A percentile compares a stretch with the other conserved stretches of the same genome.
phyloP scores from a whole-genome alignment of 2,888 invertebrate species.

The Xylota segnis region DNA sequence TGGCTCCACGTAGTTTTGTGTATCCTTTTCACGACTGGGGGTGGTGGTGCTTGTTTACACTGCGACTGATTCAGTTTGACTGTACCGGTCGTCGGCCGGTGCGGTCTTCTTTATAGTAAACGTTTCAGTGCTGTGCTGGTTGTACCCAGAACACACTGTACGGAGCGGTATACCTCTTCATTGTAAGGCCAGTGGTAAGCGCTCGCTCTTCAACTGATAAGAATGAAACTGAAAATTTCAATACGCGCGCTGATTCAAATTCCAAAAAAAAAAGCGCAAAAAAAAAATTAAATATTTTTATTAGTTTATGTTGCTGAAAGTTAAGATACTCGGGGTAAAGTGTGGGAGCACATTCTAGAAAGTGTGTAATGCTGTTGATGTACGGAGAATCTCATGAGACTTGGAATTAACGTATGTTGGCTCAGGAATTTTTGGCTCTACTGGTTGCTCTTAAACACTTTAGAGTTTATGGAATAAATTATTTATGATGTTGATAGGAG shows the following conservation, averaged over 20 bases:
- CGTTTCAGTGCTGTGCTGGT: slow-evolving; percentile 10
- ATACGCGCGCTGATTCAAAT: slow-evolving; percentile 3
- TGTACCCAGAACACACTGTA: neutral
- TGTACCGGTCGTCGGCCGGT: slow-evolving; percentile 38
- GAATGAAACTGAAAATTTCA: neutral
- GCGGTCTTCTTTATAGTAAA: slow-evolving; percentile 61
- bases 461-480: neutral
- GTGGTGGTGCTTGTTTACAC: slow-evolving; percentile 36
- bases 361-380: neutral
- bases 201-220: slow-evolving; percentile 30
- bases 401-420: no score
- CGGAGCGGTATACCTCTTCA: neutral
- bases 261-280: no score
- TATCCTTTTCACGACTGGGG: slow-evolving; percentile 31
- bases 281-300: no score
- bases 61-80: slow-evolving; percentile 56
- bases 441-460: neutral
- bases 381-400: neutral
- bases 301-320: neutral
- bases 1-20: neutral
- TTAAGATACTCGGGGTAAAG: neutral
- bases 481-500: neutral
- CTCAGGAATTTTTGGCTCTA: neutral
- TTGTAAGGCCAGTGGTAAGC: neutral
- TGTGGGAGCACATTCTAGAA: slow-evolving; percentile 18